Evolutionary conservation across 2,113 vertebrate genomes (phyloP).

Genomic region (Gambusia holbrooki): DNA sequence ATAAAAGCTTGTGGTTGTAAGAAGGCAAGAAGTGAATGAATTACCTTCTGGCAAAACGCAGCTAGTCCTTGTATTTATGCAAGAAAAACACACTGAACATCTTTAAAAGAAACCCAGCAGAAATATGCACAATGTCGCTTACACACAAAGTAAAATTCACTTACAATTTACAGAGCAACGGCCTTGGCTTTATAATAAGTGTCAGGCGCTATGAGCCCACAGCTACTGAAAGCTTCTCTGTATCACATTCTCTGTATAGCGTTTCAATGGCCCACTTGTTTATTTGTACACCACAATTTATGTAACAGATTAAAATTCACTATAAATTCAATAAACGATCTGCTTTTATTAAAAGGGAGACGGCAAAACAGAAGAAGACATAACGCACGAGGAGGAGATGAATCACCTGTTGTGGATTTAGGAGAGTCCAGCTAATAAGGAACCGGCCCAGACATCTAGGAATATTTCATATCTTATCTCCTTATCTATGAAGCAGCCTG

Average conservation of each 20-base stretch:
- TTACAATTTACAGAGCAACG: not conserved
- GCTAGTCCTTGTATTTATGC: not conserved
- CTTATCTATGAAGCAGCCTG: not conserved
- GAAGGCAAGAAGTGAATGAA: not conserved
- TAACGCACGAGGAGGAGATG: not conserved
- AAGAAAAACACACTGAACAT: not conserved
- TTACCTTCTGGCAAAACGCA: no score
- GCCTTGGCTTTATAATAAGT: not conserved
- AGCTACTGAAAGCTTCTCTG: not conserved
- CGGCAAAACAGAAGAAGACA: not conserved
- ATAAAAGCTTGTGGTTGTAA: not conserved
- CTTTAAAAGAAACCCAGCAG: not conserved
- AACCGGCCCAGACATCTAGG: not conserved
- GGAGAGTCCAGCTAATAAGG: not conserved
- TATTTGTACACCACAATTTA: conserved; percentile 2
- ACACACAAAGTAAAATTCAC: not conserved
- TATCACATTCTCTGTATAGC: not conserved
- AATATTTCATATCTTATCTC: not conserved
- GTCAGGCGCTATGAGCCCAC: not conserved
- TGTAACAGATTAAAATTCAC: not conserved
- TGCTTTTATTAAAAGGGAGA: not conserved
- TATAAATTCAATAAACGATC: not conserved
- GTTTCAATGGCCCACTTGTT: not conserved
- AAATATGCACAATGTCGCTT: not conserved
- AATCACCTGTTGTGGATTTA: not conserved